These are phyloP conservation scores for Anguilla marmorata DNA, from an alignment of 2,797 vertebrate species.

Conservation along the genomic window DNA sequence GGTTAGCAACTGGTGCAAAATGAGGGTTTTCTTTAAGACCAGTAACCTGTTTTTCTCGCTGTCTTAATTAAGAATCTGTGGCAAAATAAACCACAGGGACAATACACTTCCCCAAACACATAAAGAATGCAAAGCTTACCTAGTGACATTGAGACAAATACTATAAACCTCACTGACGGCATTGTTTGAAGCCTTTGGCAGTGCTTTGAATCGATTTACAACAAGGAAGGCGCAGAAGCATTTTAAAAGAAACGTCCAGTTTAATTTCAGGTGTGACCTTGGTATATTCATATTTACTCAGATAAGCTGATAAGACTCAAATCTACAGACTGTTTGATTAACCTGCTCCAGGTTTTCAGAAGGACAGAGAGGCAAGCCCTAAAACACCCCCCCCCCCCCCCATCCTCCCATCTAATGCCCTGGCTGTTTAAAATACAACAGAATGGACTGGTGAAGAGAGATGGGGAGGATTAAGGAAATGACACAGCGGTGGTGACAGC, in stretches of 20 bases:
- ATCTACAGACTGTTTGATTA: constrained; percentile 12
- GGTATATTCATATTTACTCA: neutral
- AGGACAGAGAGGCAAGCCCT: neutral
- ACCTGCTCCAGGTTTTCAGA: neutral
- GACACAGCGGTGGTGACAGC: neutral
- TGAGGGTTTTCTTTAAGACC: neutral
- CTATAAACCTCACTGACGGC: neutral
- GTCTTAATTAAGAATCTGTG: neutral
- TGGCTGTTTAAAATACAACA: neutral
- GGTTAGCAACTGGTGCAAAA: neutral
- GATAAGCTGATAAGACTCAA: neutral
- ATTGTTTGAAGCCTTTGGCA: neutral
- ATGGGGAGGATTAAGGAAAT: neutral
- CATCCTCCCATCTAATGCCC: neutral
- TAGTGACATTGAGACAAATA: neutral
- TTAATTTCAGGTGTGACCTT: constrained; percentile 12
- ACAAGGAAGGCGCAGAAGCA: neutral
- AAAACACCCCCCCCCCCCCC: neutral
- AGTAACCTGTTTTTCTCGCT: neutral
- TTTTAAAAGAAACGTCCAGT: neutral
- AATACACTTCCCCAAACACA: neutral
- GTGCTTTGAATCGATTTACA: neutral
- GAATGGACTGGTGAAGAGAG: neutral
- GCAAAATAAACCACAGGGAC: neutral
- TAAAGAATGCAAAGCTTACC: neutral